Percentiles rank a stretch among this genome's conserved stretches.
Evolutionary conservation across 2,113 vertebrate genomes (phyloP).

Genomic region (Mystacornis crossleyi): DNA sequence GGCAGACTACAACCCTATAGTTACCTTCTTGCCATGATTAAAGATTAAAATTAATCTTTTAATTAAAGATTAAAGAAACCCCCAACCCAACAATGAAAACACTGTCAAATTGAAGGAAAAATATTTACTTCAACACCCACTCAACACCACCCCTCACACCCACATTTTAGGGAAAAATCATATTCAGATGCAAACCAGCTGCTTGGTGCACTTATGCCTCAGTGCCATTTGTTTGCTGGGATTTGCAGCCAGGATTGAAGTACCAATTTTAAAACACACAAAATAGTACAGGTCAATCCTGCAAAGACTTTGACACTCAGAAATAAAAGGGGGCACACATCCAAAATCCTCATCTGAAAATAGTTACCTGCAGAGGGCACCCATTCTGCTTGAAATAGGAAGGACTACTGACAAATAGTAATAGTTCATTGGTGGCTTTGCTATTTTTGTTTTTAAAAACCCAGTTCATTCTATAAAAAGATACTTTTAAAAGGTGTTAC

Average conservation of each 20-base stretch:
- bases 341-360: not conserved
- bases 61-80: not conserved
- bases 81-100: not conserved
- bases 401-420: not conserved
- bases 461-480: not conserved
- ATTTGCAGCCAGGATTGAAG: not conserved
- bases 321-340: not conserved
- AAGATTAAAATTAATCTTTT: not conserved
- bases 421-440: not conserved
- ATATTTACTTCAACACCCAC: not conserved
- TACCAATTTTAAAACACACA: not conserved
- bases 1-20: not conserved
- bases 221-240: not conserved
- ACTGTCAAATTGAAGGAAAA: not conserved
- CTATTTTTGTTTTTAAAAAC: not conserved
- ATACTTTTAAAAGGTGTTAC: not conserved
- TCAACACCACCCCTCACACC: not conserved
- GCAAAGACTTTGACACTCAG: not conserved
- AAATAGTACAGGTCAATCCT: rapidly evolving
- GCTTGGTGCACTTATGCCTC: not conserved
- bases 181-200: not conserved
- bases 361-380: slow-evolving; percentile 53
- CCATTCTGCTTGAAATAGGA: not conserved
- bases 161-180: not conserved
- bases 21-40: not conserved